Evolutionary conservation across 2,888 invertebrate species (phyloP).

Genomic region (Rugalucina vietnamica): DNA sequence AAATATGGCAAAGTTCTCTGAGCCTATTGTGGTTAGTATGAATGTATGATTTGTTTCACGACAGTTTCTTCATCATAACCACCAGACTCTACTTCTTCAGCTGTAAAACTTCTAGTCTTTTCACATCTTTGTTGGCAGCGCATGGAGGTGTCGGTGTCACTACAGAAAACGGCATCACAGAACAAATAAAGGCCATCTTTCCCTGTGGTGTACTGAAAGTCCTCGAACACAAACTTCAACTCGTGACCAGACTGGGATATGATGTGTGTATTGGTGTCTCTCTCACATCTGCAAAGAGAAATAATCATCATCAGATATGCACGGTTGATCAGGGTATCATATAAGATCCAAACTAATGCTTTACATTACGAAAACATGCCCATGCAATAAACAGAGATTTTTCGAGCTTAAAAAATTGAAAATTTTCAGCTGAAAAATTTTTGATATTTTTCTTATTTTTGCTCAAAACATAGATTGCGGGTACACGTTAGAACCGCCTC

Average conservation of each 20-base stretch:
- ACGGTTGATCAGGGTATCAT: no score
- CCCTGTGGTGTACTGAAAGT: constrained; percentile 16
- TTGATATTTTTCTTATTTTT: no score
- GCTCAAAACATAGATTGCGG: no score
- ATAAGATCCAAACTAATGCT: no score
- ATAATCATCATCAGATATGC: no score
- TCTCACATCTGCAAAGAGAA: constrained; percentile 44
- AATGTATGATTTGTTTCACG: background rate
- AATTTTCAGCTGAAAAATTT: no score
- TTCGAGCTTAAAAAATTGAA: no score
- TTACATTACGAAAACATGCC: no score
- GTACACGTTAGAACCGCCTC: no score
- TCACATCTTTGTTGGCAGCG: background rate
- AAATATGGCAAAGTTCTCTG: no score
- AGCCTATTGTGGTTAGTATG: no score
- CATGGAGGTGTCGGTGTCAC: constrained; percentile 10
- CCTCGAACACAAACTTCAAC: constrained; percentile 36
- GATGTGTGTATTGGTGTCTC: constrained; percentile 36
- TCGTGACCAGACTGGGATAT: constrained; percentile 33
- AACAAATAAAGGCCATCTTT: constrained; percentile 19
- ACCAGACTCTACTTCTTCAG: background rate
- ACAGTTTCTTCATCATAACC: background rate
- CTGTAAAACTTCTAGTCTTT: background rate
- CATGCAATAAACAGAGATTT: no score
- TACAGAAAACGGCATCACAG: constrained; percentile 36